phyloP scores from a whole-genome alignment of 2,113 vertebrate genomes.

The Dromiciops gliroides region DNA sequence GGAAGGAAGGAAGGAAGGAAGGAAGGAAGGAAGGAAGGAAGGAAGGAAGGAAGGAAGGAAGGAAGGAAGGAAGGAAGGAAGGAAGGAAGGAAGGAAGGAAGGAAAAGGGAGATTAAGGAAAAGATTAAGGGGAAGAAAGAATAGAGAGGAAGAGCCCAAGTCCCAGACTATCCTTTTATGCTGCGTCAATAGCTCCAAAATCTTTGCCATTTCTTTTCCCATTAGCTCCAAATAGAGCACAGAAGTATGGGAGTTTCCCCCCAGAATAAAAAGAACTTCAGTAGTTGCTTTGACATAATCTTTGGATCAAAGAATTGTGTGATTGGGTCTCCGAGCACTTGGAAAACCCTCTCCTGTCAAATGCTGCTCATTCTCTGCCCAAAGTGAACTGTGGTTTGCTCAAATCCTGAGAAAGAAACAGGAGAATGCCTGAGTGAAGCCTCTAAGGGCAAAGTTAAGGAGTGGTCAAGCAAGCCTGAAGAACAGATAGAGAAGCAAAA shows the following conservation, averaged over 20 bases:
- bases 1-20: background rate
- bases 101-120: background rate
- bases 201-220: background rate
- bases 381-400: constrained; percentile 18
- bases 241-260: background rate
- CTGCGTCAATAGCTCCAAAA: background rate
- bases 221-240: background rate
- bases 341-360: constrained; percentile 2
- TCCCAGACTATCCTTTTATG: background rate
- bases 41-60: no score
- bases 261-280: constrained; percentile 20
- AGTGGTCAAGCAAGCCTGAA: background rate
- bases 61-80: background rate
- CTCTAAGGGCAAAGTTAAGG: background rate
- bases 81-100: no score
- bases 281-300: constrained; percentile 33
- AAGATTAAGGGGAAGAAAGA: background rate
- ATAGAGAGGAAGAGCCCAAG: background rate
- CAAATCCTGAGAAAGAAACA: background rate
- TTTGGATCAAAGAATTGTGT: background rate
- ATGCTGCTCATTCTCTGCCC: background rate
- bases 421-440: background rate
- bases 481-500: background rate
- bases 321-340: background rate
- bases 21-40: no score